Percentiles rank a stretch among this genome's conserved stretches.
Evolutionary conservation across 2,797 vertebrate genomes (phyloP).

Genomic region (Scarus forsteni): DNA sequence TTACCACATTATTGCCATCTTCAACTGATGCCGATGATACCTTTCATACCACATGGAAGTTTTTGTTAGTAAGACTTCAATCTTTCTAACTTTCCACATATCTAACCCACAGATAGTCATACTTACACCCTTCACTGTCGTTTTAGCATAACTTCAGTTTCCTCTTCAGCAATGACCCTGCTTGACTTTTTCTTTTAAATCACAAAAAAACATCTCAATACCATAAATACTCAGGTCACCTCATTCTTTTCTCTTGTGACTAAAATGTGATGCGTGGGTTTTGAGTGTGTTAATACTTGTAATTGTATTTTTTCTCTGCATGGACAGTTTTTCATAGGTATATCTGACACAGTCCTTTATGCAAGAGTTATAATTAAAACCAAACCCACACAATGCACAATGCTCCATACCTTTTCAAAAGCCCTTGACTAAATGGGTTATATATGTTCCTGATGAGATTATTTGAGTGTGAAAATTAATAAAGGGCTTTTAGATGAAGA

Average conservation of each 20-base stretch:
- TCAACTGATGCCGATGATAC: too few relatives aligned
- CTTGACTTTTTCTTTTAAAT: too few relatives aligned
- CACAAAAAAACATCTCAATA: neutral
- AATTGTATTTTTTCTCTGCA: neutral
- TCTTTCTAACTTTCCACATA: too few relatives aligned
- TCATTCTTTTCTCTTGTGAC: neutral
- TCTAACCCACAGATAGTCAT: too few relatives aligned
- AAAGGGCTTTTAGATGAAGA: constrained; percentile 24
- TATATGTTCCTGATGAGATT: constrained; percentile 1
- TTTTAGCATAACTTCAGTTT: too few relatives aligned
- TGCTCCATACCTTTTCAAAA: constrained; percentile 4
- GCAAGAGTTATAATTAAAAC: constrained; percentile 6
- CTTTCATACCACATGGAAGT: too few relatives aligned
- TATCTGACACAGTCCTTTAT: neutral
- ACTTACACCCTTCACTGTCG: too few relatives aligned
- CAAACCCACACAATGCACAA: neutral
- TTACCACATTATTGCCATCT: too few relatives aligned
- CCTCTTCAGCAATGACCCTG: too few relatives aligned
- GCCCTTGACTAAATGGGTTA: neutral
- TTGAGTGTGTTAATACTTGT: neutral
- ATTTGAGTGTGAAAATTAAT: constrained; percentile 36
- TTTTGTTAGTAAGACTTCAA: too few relatives aligned
- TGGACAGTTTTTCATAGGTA: neutral
- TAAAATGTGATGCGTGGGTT: neutral
- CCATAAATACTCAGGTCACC: neutral